Evolutionary conservation across 2,797 vertebrate species (phyloP).

Genomic region (Anas bernieri): DNA sequence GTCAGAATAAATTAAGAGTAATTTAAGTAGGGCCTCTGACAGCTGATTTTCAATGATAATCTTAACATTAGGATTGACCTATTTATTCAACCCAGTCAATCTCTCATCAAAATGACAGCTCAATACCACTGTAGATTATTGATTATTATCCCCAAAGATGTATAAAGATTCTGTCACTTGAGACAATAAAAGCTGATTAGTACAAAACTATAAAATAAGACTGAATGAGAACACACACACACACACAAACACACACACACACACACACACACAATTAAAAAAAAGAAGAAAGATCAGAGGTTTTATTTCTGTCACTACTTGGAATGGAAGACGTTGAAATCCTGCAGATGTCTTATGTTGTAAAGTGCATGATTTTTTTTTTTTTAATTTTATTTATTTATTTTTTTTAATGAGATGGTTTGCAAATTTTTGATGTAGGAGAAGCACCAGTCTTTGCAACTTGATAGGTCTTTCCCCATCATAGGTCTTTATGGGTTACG

Average conservation of each 20-base stretch:
- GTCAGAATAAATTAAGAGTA: slow-evolving; percentile 69
- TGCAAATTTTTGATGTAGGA: neutral
- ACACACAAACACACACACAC: too few species aligned
- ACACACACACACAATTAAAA: neutral
- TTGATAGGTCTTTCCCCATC: neutral
- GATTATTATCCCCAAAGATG: slow-evolving; percentile 41
- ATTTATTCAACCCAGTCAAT: slow-evolving; percentile 57
- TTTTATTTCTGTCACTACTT: neutral
- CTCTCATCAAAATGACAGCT: slow-evolving; percentile 40
- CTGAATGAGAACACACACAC: neutral
- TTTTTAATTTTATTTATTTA: too few species aligned
- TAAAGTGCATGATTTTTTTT: neutral
- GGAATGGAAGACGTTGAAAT: neutral
- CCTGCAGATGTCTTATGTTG: neutral
- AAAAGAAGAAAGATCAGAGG: neutral
- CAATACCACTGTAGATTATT: neutral
- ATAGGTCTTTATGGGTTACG: neutral
- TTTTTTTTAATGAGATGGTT: neutral
- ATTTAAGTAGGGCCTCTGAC: slow-evolving; percentile 55
- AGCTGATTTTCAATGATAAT: slow-evolving; percentile 59
- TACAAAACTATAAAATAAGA: slow-evolving; percentile 23
- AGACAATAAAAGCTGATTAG: slow-evolving; percentile 33
- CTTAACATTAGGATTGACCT: slow-evolving; percentile 59
- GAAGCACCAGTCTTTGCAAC: neutral
- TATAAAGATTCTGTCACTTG: slow-evolving; percentile 17